Base-by-base conservation (phyloP, 2,797 vertebrate species). In the Aplochiton taeniatus region DNA sequence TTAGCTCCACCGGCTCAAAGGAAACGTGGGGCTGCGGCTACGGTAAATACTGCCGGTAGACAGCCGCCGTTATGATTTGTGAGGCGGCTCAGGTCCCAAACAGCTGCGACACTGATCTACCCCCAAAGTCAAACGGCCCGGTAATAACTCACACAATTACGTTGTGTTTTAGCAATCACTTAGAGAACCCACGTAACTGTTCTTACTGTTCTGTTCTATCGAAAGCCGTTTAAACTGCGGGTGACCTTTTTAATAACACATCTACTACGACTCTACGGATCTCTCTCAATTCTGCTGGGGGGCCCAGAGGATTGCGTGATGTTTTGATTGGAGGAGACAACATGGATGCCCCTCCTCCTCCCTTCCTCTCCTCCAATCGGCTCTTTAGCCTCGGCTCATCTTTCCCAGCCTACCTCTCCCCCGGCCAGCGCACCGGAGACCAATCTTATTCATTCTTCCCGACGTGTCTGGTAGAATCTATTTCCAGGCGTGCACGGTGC, bases 81-180 rank as follows among this genome's bases (percentile, higher is more conserved):
- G 62, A 65, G 73, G 72, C 70, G 67, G 85, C 81, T 88, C 81
- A 85, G 78, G 83, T 72, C 82, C 61, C 56, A 78, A 80, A 70
- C 89, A 89, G 85, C 87, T 88, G 88, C 76, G n/a, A 74, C 79
- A 80, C 78, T 83, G 85, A 87, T 82, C 82, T 82, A 86, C 68
- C 67, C 72, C n/a, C 53, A 10, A 75, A 68, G 71, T 83, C 74
- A 69, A 73, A 78, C 78, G 42, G 67, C 70, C 66, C 50, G 45
- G 62, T 82, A 60, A 16, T 85, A 86, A 85, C 74, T 88, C 81
- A 84, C 8, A 10, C 80, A 85, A 85, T 85, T 75, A 84, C 63
- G 57, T 68, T 70, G 60, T 80, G 80, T 80, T 85, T 85, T 84
- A 9, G 17, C 76, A 83, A 79, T 85, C 80, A 46, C 43, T 46